These are phyloP conservation scores for Phataginus tetradactyla DNA, from an alignment of 2,797 vertebrate genomes.

Conservation along the genomic window DNA sequence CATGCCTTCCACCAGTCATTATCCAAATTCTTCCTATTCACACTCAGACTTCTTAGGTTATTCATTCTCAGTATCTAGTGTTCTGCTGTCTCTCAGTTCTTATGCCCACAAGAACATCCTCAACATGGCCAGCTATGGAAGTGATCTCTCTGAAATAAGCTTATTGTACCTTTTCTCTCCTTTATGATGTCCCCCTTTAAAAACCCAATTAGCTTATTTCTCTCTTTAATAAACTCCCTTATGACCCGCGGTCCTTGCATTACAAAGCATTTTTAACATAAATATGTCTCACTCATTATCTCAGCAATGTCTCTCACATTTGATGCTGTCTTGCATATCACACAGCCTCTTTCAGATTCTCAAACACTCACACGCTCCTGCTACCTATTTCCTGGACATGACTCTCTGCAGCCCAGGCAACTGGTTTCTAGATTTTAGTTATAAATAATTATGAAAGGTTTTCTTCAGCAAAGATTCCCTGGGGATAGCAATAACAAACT, in stretches of 20 bases:
- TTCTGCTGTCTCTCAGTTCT: not conserved
- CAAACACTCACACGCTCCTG: not conserved
- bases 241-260: not conserved
- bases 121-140: not conserved
- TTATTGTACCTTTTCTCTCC: not conserved
- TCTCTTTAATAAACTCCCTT: not conserved
- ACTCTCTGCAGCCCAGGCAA: not conserved
- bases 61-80: not conserved
- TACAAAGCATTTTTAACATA: not conserved
- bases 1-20: not conserved
- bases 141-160: not conserved
- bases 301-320: not conserved
- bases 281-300: not conserved
- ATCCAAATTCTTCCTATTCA: not conserved
- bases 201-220: not conserved
- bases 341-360: not conserved
- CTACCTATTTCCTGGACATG: not conserved
- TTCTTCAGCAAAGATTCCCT: not conserved
- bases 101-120: not conserved
- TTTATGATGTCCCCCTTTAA: not conserved
- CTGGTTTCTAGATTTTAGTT: not conserved
- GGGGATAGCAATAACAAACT: not conserved
- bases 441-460: conserved; percentile 6
- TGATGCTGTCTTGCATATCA: not conserved
- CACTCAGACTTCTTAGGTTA: not conserved